Base-by-base conservation (phyloP, 2,888 invertebrate species). In the Andrena flavipes region DNA sequence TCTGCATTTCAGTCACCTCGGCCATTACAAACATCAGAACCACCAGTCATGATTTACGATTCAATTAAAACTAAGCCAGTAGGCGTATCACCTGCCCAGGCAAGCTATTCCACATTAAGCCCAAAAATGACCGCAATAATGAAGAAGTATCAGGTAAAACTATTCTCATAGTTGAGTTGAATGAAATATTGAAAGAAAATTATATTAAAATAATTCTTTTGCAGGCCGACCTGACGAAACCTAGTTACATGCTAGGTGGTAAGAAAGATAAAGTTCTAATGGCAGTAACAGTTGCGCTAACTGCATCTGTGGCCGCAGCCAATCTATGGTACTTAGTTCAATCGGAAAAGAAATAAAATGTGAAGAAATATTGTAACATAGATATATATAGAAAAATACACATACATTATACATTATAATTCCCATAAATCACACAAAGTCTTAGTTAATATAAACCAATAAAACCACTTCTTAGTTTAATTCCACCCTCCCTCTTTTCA, bases 221-320 rank as follows among this genome's bases (percentile, higher is more conserved):
- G 33, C 71, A 92, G 90, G 33, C 26, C 26, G 80, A 82, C 33
- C 2, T 89, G n/a, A 35, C 80, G 0, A 70, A 68, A 51, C 91
- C 90, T 2, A 64, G 88, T 1, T 90, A 84, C 7, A 26, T 84
- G 3, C 59, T 86, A 33, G 87, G 80, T 30, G 92, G 92, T n/a
- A 35, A 56, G 7, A 59, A 49, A 16, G 92, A 92, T 62, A 87
- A 67, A 71, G 13, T 89, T 2, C 13, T 91, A 7, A 95, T 94
- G 90, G 94, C 94, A 30, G 65, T 94, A 13, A 95, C 95, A n/a
- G 81, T 0, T 0, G 10, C 0, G 8, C 0, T 13, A 1, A 0
- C 8, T 8, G 0, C 0, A 1, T 1, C n/a, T 30, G 10, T 16
- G 0, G 1, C 0, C 0, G 0, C 0, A 23, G 1, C 23, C 23